Evolutionary conservation across 2,113 vertebrate genomes (phyloP).

Genomic region (Eptesicus fuscus): DNA sequence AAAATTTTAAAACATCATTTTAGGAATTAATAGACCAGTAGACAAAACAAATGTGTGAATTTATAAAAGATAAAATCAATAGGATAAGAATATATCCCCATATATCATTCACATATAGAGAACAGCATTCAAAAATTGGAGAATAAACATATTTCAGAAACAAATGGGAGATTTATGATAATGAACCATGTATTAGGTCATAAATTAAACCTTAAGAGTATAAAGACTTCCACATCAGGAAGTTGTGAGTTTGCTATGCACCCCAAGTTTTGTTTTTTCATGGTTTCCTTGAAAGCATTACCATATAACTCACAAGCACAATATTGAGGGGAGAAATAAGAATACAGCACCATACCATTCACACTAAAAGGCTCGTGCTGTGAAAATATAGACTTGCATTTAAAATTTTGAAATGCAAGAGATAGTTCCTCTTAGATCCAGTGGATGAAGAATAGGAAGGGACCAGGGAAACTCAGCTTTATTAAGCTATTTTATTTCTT

Average conservation of each 20-base stretch:
- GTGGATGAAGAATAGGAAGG: not conserved
- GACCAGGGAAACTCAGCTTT: not conserved
- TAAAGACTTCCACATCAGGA: not conserved
- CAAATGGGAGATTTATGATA: not conserved
- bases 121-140: not conserved
- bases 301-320: not conserved
- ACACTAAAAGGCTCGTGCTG: not conserved
- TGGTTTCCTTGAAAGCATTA: not conserved
- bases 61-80: not conserved
- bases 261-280: not conserved
- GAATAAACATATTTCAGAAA: not conserved
- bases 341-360: not conserved
- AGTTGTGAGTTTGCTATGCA: not conserved
- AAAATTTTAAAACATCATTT: not conserved
- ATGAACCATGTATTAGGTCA: not conserved
- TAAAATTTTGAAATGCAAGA: not conserved
- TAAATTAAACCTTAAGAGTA: not conserved
- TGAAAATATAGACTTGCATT: not conserved
- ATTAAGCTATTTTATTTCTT: not conserved
- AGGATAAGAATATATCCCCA: not conserved
- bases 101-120: not conserved
- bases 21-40: not conserved
- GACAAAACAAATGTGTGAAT: not conserved
- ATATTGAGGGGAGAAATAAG: not conserved
- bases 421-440: not conserved